Conservation (phyloP, 2,888 invertebrate genomes). For the Tyria jacobaeae region DNA sequence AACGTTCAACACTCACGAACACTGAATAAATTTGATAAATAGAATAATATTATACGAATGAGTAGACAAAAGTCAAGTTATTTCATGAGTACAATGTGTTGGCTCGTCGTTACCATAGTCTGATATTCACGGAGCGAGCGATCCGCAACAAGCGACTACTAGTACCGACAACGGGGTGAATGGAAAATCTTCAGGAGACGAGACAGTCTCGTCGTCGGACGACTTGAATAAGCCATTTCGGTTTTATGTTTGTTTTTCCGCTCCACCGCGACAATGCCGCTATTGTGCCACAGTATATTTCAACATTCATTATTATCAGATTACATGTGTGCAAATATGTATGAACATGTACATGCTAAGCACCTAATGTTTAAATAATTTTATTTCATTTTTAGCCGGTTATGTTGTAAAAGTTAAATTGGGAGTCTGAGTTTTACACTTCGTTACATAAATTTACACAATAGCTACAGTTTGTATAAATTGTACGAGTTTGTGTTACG, state of each 20-base stretch:
- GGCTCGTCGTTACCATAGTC: conserved; percentile 1
- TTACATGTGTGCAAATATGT: conserved; percentile 58
- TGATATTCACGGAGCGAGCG: conserved; percentile 23
- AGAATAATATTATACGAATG: conserved; percentile 13
- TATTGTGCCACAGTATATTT: conserved; percentile 71
- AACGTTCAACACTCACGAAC: conserved; percentile 8
- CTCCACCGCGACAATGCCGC: conserved; percentile 64
- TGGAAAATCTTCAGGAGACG: conserved; percentile 40
- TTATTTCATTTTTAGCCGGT: background rate
- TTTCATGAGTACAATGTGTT: conserved; percentile 13
- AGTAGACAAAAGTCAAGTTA: conserved; percentile 18
- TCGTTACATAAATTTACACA: background rate
- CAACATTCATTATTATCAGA: conserved; percentile 72
- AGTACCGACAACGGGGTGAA: conserved; percentile 34
- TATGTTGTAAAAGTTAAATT: conserved; percentile 4
- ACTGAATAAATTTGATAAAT: conserved; percentile 12
- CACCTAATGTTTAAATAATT: conserved; percentile 13
- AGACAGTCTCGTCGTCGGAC: conserved; percentile 32
- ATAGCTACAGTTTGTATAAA: background rate
- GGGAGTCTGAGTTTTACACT: background rate
- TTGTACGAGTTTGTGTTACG: background rate
- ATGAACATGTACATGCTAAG: no score
- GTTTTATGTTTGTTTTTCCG: conserved; percentile 71
- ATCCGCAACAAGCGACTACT: conserved; percentile 26
- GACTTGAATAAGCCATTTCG: conserved; percentile 69